Evolutionary conservation across 2,888 invertebrate genomes (phyloP).

Genomic region (Pharmacophagus antenor): DNA sequence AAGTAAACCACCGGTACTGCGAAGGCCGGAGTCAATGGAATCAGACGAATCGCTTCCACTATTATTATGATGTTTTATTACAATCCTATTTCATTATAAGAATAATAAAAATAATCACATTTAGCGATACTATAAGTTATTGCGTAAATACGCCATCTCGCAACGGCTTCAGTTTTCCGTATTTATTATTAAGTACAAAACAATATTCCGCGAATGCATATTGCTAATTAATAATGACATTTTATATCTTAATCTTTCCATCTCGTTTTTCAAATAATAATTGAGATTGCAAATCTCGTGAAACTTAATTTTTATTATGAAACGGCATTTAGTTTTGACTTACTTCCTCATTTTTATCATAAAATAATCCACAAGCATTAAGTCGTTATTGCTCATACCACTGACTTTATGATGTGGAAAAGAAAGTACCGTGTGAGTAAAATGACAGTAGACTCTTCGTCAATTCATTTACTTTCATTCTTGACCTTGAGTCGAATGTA

Average conservation of each 20-base stretch:
- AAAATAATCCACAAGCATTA: background rate
- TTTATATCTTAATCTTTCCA: too few relatives aligned
- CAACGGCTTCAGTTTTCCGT: too few relatives aligned
- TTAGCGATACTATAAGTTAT: too few relatives aligned
- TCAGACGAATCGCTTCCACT: background rate
- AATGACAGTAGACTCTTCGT: constrained; percentile 18
- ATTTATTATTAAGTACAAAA: too few relatives aligned
- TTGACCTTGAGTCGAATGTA: too few relatives aligned
- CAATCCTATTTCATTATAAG: background rate
- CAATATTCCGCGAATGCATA: too few relatives aligned
- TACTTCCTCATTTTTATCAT: background rate
- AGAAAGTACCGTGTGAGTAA: constrained; percentile 36
- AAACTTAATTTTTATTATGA: too few relatives aligned
- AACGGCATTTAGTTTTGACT: background rate
- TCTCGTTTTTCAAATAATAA: too few relatives aligned
- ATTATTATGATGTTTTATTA: background rate
- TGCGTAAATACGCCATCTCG: too few relatives aligned
- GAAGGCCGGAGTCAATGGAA: background rate
- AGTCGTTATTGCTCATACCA: constrained; percentile 29
- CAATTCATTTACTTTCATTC: constrained; percentile 30
- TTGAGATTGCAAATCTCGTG: too few relatives aligned
- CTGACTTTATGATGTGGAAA: constrained; percentile 35
- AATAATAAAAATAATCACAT: too few relatives aligned
- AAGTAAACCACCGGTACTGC: background rate
- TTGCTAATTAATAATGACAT: too few relatives aligned